Conservation (phyloP, 1,140 invertebrate genomes). For the Diorhabda elongata region DNA sequence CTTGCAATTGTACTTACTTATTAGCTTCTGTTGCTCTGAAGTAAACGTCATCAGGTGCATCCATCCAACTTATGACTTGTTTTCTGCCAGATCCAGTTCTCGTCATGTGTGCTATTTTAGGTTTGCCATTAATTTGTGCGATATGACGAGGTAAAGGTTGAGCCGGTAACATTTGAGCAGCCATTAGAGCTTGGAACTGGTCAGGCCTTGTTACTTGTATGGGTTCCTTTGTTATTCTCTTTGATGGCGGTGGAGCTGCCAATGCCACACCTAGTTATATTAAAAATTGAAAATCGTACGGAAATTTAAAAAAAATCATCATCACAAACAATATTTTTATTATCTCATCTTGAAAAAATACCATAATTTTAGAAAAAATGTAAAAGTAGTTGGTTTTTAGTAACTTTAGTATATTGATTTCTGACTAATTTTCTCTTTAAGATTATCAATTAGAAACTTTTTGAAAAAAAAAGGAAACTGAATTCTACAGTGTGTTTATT, state of each 20-base stretch:
- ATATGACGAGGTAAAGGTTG: slow-evolving; percentile 60
- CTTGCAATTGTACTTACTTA: slow-evolving; percentile 65
- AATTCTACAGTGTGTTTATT: too few species aligned
- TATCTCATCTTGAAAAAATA: too few species aligned
- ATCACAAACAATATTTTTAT: too few species aligned
- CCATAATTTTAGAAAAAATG: too few species aligned
- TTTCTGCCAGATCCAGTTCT: slow-evolving; percentile 63
- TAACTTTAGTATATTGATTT: too few species aligned
- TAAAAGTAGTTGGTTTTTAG: too few species aligned
- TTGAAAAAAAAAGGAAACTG: too few species aligned
- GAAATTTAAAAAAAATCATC: too few species aligned
- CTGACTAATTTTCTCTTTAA: too few species aligned
- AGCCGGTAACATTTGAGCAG: slow-evolving; percentile 54
- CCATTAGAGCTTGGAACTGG: slow-evolving; percentile 63
- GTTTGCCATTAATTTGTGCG: slow-evolving; percentile 67
- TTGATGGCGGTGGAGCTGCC: slow-evolving; percentile 56
- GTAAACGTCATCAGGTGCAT: slow-evolving; percentile 95
- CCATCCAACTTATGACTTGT: slow-evolving; percentile 95
- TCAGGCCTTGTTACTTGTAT: slow-evolving; percentile 62
- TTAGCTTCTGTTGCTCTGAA: slow-evolving; percentile 85
- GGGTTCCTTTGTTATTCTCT: slow-evolving; percentile 65
- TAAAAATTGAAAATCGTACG: too few species aligned
- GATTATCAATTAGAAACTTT: too few species aligned
- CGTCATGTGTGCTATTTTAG: slow-evolving; percentile 67
- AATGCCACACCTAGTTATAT: slow-evolving; percentile 34